Evolutionary conservation across 2,797 vertebrate genomes (phyloP), one percentile per base, ranked within the genome.

Genomic region (Limnodromus scolopaceus): DNA sequence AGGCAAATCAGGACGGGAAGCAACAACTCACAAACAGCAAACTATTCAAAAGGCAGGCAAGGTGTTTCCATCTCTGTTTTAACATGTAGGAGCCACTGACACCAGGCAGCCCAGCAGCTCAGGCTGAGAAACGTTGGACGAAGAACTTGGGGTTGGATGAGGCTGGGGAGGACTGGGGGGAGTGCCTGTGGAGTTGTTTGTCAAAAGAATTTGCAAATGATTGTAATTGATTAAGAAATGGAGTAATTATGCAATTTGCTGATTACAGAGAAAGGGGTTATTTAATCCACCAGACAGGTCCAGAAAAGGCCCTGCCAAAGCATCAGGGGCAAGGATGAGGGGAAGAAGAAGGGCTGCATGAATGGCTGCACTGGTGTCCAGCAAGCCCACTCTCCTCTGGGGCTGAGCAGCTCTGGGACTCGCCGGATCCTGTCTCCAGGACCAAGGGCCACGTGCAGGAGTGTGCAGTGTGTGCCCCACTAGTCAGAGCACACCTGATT

Each of bases 141-240:
- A 72, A 69, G 68, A 55, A 66, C 46, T 19, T 55, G 30, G 38
- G 83, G 0, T 3, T 60, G 65, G 61, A 12, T 4, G 3, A 58
- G 23, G 16, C 5, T 38, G 36, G 55, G 49, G 27, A 28, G 3
- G 43, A 9, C 18, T 9, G 45, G 12, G 28, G 30, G 13, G 46
- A 30, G 6, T 72, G 46, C 24, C n/a, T 54, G 13, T 77, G 53
- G 74, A 68, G 84, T 8, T 68, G 69, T 75, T 87, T 94, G 70
- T 27, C 69, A 63, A 76, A 83, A 61, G 74, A 94, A 84, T 65
- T 78, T 84, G 75, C 38, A 65, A 91, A 85, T 2, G 0, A 32
- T 34, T n/a, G 75, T 45, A 57, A 95, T 19, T 61, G 70, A 89
- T 84, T 95, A 93, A 94, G 92, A 91, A 84, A 91, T 10, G 2